Base-by-base conservation (phyloP, 2,797 vertebrate species). In the Lerista edwardsae region DNA sequence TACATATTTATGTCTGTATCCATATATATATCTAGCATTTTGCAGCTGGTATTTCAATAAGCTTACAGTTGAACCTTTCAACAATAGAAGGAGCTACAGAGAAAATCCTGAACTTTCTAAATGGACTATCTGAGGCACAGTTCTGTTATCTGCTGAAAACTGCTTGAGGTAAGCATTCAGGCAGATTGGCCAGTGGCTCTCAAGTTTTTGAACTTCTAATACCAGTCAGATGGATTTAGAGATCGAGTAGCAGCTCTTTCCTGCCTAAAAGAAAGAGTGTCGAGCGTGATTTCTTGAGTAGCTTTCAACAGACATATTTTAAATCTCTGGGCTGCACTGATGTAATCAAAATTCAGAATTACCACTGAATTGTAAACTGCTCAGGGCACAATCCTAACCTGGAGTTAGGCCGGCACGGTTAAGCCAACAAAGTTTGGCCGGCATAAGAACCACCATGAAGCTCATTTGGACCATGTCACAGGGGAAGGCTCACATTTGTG, bases 51-150 rank as follows among this genome's bases (percentile, higher is more conserved):
- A 86, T 87, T 93, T 90, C 82, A 76, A 0, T 80, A 67, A 80
- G 23, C 87, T 90, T 85, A 86, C 83, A 90, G 57, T 76, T 87
- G 57, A 88, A 72, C 67, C 85, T 90, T 80, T 86, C 78, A 87
- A 87, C 68, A 27, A 73, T 85, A 41, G 57, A 82, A 87, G 69
- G 55, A 72, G 62, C 19, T 82, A 61, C 67, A 86, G 44, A 57
- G 85, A 89, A 31, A 90, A 90, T 86, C 75, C 74, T 85, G 76
- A 86, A 67, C 64, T 75, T 41, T 87, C 87, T 17, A 0, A 91
- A 84, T 73, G 62, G 51, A 59, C 12, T 39, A 67, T 19, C 89
- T 0, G 0, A 85, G 80, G 90, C 34, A 76, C 51, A 86, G 21
- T 80, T 55, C 9, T 72, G 62, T 67, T 64, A 86, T 71, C 82